A percentile compares a stretch with the other conserved stretches of the same genome.
Conservation (phyloP, 1,140 invertebrate species). For the Neodiprion pinetum region DNA sequence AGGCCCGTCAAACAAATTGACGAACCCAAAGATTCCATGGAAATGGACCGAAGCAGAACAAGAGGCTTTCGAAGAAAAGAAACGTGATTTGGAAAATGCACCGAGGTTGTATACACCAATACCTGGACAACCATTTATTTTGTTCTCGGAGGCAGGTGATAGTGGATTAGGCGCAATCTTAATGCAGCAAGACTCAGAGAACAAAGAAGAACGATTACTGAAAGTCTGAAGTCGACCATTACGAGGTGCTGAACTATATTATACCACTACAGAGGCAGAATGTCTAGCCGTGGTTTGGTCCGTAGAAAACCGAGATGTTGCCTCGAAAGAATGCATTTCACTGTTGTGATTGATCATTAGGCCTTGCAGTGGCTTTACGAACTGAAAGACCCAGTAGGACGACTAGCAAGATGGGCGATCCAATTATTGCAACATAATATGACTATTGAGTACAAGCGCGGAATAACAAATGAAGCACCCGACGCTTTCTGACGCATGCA, state of each 20-base stretch:
- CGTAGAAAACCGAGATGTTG: too few species aligned
- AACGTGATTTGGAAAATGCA: slow-evolving; percentile 17
- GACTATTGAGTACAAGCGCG: slow-evolving; percentile 35
- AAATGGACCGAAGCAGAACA: slow-evolving; percentile 23
- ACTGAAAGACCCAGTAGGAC: slow-evolving; percentile 38
- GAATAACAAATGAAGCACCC: slow-evolving; percentile 29
- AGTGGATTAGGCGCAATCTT: not conserved
- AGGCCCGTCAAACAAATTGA: slow-evolving; percentile 21
- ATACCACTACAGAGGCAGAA: too few species aligned
- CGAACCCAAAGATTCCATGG: slow-evolving; percentile 23
- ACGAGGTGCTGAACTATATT: too few species aligned
- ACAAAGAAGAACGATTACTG: too few species aligned
- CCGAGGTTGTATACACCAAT: slow-evolving; percentile 5
- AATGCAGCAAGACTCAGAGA: too few species aligned
- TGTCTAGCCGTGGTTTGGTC: too few species aligned
- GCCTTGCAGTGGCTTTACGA: slow-evolving; percentile 34
- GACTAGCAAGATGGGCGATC: slow-evolving; percentile 39
- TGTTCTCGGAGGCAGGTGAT: slow-evolving; percentile 21
- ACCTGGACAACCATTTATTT: slow-evolving; percentile 8
- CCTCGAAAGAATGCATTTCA: too few species aligned
- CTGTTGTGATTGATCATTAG: slow-evolving; percentile 23
- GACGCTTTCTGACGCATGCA: slow-evolving; percentile 23
- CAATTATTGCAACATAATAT: slow-evolving; percentile 32
- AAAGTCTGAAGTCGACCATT: too few species aligned
- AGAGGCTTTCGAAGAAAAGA: slow-evolving; percentile 17